These are phyloP conservation scores for Apus apus DNA, from an alignment of 2,113 vertebrate genomes.

Conservation along the genomic window DNA sequence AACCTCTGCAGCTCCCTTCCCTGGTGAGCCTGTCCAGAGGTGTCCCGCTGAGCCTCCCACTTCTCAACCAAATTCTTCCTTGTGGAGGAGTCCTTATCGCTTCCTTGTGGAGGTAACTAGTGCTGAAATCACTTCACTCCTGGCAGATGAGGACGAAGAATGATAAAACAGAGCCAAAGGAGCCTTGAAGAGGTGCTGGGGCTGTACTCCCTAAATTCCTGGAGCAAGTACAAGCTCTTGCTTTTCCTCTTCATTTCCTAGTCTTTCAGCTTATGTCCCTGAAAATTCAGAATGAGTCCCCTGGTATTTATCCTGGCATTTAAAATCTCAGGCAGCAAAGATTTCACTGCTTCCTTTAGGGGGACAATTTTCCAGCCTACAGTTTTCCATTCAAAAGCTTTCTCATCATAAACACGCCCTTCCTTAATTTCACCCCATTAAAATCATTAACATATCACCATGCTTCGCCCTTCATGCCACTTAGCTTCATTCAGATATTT, in stretches of 20 bases:
- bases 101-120: neutral
- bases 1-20: neutral
- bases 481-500: neutral
- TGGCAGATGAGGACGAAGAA: neutral
- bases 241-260: neutral
- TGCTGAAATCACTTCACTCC: neutral
- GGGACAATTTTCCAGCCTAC: neutral
- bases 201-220: neutral
- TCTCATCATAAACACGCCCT: neutral
- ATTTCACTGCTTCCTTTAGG: constrained; percentile 17
- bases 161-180: neutral
- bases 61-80: accelerated
- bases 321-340: constrained; percentile 23
- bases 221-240: neutral
- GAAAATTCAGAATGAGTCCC: neutral
- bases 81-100: neutral
- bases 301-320: neutral
- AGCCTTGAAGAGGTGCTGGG: neutral
- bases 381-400: neutral
- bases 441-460: neutral
- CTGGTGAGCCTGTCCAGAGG: neutral
- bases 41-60: neutral
- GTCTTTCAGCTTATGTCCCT: neutral
- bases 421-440: constrained; percentile 6
- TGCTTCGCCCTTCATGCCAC: neutral